Evolutionary conservation across 2,113 vertebrate genomes (phyloP), one percentile per base, ranked within the genome.

Genomic region (Alaudala cheleensis): DNA sequence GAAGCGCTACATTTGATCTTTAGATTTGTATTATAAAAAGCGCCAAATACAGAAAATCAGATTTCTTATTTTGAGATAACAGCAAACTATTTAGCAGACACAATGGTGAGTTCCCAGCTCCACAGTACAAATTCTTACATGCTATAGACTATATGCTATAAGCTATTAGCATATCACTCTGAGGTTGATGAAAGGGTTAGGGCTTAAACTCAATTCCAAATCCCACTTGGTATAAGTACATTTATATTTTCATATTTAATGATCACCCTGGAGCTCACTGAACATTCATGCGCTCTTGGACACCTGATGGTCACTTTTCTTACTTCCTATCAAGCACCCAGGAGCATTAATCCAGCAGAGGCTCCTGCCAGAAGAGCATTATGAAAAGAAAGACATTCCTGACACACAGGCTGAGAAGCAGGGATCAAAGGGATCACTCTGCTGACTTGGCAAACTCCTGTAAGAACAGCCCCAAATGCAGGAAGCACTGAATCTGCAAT

Each of bases 381-480:
- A 77, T n/a, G 77, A 87, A 58, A 47, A 71, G 56, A 78, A 60
- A 67, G 20, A 11, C 9, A 7, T 77, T 92, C 84, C 33, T 91
- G 79, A 44, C 44, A 31, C 2, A n/a, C 49, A 53, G 14, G 1
- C 45, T 51, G 62, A 62, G 57, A 81, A 80, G 62, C 5, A 33
- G 9, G 31, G 40, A 66, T 29, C 65, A 88, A 91, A 93, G 77
- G 29, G 40, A 87, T 67, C 45, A 6, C 44, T 49, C 51, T 50
- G 22, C 79, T 39, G 64, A 53, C 64, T 45, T 40, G 18, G 56
- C 78, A 62, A 24, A 21, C 25, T 73, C 73, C 54, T 66, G 8
- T n/a, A 89, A 56, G 34, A 83, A 95, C 14, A 87, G 65, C 86
- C 66, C 80, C 76, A 82, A 89, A 82, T 39, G 39, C 91, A 87